Evolutionary conservation across 1,140 invertebrate genomes (phyloP).

Genomic region (Pogonognathellus flavescens): DNA sequence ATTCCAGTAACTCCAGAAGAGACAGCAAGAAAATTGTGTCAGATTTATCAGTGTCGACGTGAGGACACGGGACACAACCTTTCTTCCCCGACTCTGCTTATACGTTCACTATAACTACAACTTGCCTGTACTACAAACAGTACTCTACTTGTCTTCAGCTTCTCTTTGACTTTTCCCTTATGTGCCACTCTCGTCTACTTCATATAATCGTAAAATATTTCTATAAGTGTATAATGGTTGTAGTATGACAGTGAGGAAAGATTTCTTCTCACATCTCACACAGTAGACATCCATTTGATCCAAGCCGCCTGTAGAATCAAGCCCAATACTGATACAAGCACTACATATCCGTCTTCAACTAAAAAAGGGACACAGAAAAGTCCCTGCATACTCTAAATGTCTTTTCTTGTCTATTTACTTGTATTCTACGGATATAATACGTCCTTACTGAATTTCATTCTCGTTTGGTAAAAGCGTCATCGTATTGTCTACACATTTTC

Average conservation of each 20-base stretch:
- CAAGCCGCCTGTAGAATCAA: slow-evolving; percentile 17
- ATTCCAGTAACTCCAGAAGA: not conserved
- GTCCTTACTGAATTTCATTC: too few relatives aligned
- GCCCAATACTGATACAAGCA: not conserved
- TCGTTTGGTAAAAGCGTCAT: not conserved
- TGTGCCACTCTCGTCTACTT: too few relatives aligned
- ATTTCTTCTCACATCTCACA: slow-evolving; percentile 38
- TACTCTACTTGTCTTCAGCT: too few relatives aligned
- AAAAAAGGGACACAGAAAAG: too few relatives aligned
- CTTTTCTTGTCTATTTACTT: too few relatives aligned
- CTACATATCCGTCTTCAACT: not conserved
- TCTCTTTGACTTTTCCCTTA: too few relatives aligned
- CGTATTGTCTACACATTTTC: slow-evolving; percentile 28
- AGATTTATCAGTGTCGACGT: slow-evolving; percentile 62
- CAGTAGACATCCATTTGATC: slow-evolving; percentile 19
- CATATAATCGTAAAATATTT: not conserved
- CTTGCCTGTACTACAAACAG: too few relatives aligned
- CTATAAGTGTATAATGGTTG: not conserved
- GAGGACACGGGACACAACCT: slow-evolving; percentile 53
- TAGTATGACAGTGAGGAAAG: slow-evolving; percentile 35
- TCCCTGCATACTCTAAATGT: too few relatives aligned
- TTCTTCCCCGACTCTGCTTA: not conserved
- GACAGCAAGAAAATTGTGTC: slow-evolving; percentile 62
- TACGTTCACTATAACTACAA: not conserved
- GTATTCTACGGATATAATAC: too few relatives aligned